Evolutionary conservation across 2,888 invertebrate genomes (phyloP), one percentile per base, ranked within the genome.

Genomic region (Diabrotica balteata): DNA sequence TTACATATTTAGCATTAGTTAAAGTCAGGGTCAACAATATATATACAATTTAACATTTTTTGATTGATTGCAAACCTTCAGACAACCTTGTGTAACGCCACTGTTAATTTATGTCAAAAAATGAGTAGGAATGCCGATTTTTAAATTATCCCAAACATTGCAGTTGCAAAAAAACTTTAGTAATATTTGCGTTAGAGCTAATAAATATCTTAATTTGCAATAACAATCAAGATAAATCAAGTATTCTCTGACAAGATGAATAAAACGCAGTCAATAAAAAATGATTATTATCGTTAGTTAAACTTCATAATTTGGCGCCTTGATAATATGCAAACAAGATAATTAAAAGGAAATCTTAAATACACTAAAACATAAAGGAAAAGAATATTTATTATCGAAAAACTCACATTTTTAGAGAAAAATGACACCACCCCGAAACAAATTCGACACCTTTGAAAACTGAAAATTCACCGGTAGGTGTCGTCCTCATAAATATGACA

Each of bases 351-450:
- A 51, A 61, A 64, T 58, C 50, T 59, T 55, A n/a, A 45, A 59
- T 50, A 59, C 46, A 64, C 46, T 22, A 51, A 49, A 45, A 67
- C 54, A 57, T 44, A 49, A 53, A 46, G n/a, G 17, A 49, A 55
- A 68, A 53, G 59, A 47, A 53, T 59, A 62, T 73, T 75, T 76
- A 76, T 77, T 77, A 75, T 69, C 69, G 67, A 57, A 70, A 81
- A 81, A 82, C 82, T 83, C 80, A 82, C 82, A 77, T 82, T 81
- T 81, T 80, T 77, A 78, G 73, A 69, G 77, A 77, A 80, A 81
- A 81, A 79, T 82, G 82, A 82, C 83, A 83, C 83, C 83, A 82
- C 83, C 82, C 83, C 80, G 70, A 72, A 67, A 72, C 68, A 72
- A 70, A 68, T 69, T 72, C 69, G 72, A 72, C 72, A 72, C 68